Base-by-base conservation (phyloP, 2,113 vertebrate genomes). In the Rostratula benghalensis region DNA sequence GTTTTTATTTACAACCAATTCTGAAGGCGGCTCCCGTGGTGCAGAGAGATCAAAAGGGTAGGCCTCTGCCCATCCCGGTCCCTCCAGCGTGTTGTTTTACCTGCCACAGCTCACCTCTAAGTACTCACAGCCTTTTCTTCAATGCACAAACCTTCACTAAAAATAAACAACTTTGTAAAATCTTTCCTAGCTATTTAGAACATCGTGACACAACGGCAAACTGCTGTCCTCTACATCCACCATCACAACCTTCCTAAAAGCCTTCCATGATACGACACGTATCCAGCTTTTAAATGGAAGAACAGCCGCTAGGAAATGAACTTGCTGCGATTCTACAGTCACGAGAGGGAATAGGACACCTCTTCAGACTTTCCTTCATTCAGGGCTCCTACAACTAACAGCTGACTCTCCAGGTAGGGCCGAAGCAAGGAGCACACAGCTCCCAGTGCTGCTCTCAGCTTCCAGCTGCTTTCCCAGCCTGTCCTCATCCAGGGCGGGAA, bases 261-360 rank as follows among this genome's bases (percentile, higher is more conserved):
- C 57, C 28, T 69, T 53, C 25, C 35, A 27, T 7, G 54, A 50
- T 13, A 31, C 41, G 86, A 71, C 8, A 37, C 35, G 33, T 1
- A 3, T 37, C 82, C 48, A 31, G 21, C n/a, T 69, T 73, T 41
- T 25, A 57, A 45, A 81, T 4, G 41, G 50, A 71, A 54, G 75
- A 83, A 59, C 0, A 60, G 45, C 23, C 76, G 41, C 41, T 23
- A n/a, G 43, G 61, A 70, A 64, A 64, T 7, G 0, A 1, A 16
- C n/a, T n/a, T 15, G 69, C 46, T 46, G 46, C 39, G 68, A 37
- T 41, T 27, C 54, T 28, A 22, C 56, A 39, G 14, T 23, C 4
- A 2, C 0, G 13, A 65, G 13, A 39, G 51, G 60, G n/a, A 78
- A 23, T 1, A 10, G 6, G 22, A 3, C 0, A 16, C 23, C 35